Evolutionary conservation across 2,113 vertebrate species (phyloP), one percentile per base, ranked within the genome.

Genomic region (Baryphthengus martii): DNA sequence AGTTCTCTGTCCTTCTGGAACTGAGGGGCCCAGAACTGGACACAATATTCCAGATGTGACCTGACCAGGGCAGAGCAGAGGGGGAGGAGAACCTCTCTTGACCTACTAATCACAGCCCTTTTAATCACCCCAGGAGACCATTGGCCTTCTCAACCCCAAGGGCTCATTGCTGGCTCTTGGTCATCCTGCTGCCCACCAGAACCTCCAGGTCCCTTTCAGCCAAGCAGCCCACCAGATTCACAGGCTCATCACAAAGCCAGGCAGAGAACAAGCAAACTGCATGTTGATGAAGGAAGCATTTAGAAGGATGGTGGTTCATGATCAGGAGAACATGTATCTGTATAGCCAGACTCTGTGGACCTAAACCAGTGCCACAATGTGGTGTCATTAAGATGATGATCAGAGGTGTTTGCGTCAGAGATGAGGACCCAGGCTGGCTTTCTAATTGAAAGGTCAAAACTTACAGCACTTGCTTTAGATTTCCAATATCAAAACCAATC

Each of bases 321-420:
- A 63, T 56, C 29, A 86, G 35, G 33, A 84, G 70, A 42, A 39
- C 25, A 3, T 44, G 10, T 2, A 0, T 39, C 45, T 63, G 0
- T 23, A 0, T 7, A 26, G 42, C n/a, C 0, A 3, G 42, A 26
- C 3, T 25, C 4, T 0, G 5, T n/a, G 73, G 24, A 50, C 37
- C 16, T 68, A 37, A 89, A 25, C 16, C 7, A 1, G 6, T 35
- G 52, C 10, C 42, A 49, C 25, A 14, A 7, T 4, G 2, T 0
- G 1, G 17, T 63, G 65, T 24, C 23, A 1, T 33, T 24, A 4
- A 35, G 10, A 1, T 12, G 26, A 10, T 33, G 7, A 29, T 18
- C 10, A 39, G n/a, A n/a, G 25, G 6, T 62, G 7, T 29, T 39
- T 0, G 3, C 49, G 28, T 58, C 3, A 3, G 37, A 31, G 45